A percentile compares a stretch with the other conserved stretches of the same genome.
These are phyloP conservation scores for Gnatocerus cornutus DNA, from an alignment of 2,888 invertebrate genomes.

Conservation along the genomic window DNA sequence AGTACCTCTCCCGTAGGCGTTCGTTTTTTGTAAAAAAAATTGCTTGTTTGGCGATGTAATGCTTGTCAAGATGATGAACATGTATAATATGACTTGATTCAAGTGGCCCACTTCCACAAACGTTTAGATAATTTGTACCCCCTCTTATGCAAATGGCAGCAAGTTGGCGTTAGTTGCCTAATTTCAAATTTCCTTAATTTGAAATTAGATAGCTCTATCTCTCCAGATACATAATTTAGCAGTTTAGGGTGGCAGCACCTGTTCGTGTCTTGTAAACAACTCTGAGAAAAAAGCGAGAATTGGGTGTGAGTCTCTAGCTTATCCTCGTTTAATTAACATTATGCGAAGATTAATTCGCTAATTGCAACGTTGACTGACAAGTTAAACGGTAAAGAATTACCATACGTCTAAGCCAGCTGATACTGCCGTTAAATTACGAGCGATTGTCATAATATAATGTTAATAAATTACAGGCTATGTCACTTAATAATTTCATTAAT, in stretches of 20 bases:
- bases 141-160: constrained; percentile 5
- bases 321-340: constrained; percentile 31
- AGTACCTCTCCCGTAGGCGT: not conserved
- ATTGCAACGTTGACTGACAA: constrained; percentile 36
- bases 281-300: constrained; percentile 1
- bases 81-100: too few species aligned
- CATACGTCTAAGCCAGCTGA: constrained; percentile 40
- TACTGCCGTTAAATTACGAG: constrained; percentile 38
- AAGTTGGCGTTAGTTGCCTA: not conserved
- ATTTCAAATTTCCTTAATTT: not conserved
- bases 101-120: too few species aligned
- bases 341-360: constrained; percentile 42
- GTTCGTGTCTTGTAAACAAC: constrained; percentile 19
- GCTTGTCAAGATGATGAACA: not conserved
- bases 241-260: constrained; percentile 23
- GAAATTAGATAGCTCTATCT: constrained; percentile 16
- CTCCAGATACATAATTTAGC: constrained; percentile 36
- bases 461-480: constrained; percentile 39
- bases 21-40: not conserved
- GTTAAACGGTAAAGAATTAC: constrained; percentile 41
- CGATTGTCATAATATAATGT: constrained; percentile 46
- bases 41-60: not conserved
- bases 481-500: constrained; percentile 41
- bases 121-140: constrained; percentile 2
- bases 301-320: not conserved